A percentile compares a stretch with the other conserved stretches of the same genome.
Conservation (phyloP, 2,113 vertebrate genomes). For the Alexandromys fortis region DNA sequence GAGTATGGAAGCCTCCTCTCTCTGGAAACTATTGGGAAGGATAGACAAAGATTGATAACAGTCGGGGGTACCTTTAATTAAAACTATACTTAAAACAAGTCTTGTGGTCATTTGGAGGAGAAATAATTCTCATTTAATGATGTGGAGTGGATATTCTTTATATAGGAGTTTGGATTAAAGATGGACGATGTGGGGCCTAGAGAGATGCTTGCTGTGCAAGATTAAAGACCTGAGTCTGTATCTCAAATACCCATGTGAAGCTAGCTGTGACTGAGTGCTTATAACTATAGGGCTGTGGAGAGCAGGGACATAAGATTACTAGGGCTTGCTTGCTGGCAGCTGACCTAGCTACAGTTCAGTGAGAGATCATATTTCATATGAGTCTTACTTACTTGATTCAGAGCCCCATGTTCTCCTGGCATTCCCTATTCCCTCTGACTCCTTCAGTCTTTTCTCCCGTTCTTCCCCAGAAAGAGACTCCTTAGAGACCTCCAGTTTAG, state of each 20-base stretch:
- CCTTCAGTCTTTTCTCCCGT: background rate
- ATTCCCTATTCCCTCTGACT: background rate
- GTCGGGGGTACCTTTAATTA: background rate
- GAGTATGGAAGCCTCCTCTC: background rate
- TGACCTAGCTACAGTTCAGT: background rate
- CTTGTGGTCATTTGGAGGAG: background rate
- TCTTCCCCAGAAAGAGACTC: background rate
- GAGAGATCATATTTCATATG: background rate
- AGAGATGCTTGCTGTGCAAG: background rate
- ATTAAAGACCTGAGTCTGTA: background rate
- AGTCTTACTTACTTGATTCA: background rate
- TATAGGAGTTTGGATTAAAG: conserved; percentile 35
- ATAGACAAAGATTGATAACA: background rate
- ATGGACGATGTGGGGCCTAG: background rate
- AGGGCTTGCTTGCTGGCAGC: background rate
- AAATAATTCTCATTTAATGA: conserved; percentile 22
- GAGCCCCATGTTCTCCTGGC: background rate
- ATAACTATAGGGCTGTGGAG: background rate
- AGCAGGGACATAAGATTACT: background rate
- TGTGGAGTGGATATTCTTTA: conserved; percentile 24
- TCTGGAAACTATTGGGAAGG: background rate
- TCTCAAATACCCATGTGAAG: background rate
- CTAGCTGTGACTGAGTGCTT: background rate
- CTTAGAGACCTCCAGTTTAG: background rate
- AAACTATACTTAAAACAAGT: conserved; percentile 42